Base-by-base conservation (phyloP, 2,888 invertebrate genomes). In the Ophion costatus region DNA sequence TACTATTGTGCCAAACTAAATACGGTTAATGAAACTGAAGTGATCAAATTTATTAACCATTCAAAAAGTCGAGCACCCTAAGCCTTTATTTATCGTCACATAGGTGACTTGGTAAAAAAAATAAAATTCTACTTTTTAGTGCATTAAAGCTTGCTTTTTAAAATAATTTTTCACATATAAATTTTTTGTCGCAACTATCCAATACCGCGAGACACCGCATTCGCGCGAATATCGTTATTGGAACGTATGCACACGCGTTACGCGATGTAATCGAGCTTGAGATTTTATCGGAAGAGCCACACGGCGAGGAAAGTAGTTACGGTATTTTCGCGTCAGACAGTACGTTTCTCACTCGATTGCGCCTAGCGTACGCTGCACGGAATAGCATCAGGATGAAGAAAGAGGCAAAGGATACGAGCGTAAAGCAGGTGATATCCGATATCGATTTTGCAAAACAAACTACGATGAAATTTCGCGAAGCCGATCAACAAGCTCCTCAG, bases 381-480 rank as follows among this genome's bases (percentile, higher is more conserved):
- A 69, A 42, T 69, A 82, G 57, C 73, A 22, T 24, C 10, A 24
- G 51, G 1, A 22, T 69, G 57, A n/a, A 57, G 29, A 74, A 14
- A 77, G 70, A 20, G 22, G 11, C 42, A 66, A 33, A 7, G 59
- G 38, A 38, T 51, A 56, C 57, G 71, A 57, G 20, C n/a, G 22
- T 64, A 77, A 67, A 73, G 63, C 67, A 70, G 66, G 71, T 63
- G 82, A 70, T 78, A 78, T 82, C 67, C 74, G 83, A 64, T 83
- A 79, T 79, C 69, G 76, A 76, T 75, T 85, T 82, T 59, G 61
- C 63, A 33, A 61, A 59, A 78, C n/a, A n/a, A 42, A 80, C 67
- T 80, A 45, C 76, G 80, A 63, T 71, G 76, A 85, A 85, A 80
- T 82, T 85, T 79, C 73, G 56, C 79, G 76, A 76, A 82, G 82